A percentile compares a stretch with the other conserved stretches of the same genome.
Evolutionary conservation across 1,140 invertebrate genomes (phyloP).

Genomic region (Heliconius hewitsoni): DNA sequence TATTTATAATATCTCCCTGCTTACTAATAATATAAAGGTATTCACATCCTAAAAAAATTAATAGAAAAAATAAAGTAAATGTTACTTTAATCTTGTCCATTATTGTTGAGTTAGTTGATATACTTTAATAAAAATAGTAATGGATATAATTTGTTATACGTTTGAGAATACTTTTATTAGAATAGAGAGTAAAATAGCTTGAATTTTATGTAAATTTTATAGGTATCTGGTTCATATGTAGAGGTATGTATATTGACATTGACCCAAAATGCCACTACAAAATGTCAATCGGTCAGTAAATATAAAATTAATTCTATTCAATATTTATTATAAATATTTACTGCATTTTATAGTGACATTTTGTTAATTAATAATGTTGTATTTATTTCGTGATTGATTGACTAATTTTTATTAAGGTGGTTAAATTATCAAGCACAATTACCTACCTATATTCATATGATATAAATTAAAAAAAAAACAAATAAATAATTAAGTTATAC

Average conservation of each 20-base stretch:
- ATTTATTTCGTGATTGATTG: background rate
- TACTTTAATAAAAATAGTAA: too few relatives aligned
- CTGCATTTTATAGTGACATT: background rate
- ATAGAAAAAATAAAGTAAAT: too few relatives aligned
- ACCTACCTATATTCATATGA: too few relatives aligned
- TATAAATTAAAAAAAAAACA: too few relatives aligned
- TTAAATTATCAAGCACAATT: too few relatives aligned
- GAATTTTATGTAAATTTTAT: background rate
- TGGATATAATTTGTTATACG: too few relatives aligned
- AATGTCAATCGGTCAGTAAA: background rate
- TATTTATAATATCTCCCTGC: background rate
- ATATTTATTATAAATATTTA: background rate
- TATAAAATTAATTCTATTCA: background rate
- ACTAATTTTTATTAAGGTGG: too few relatives aligned
- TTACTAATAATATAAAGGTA: background rate
- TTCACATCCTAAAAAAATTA: too few relatives aligned
- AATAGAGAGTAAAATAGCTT: background rate
- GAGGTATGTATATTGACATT: constrained; percentile 3
- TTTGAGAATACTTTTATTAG: background rate
- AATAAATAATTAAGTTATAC: too few relatives aligned
- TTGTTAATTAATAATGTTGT: background rate
- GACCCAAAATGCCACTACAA: background rate
- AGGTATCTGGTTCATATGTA: background rate
- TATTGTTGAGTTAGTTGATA: background rate
- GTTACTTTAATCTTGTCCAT: too few relatives aligned